These are phyloP conservation scores for Drosophila gaucha DNA, from an alignment of 2,888 invertebrate genomes.

Conservation along the genomic window DNA sequence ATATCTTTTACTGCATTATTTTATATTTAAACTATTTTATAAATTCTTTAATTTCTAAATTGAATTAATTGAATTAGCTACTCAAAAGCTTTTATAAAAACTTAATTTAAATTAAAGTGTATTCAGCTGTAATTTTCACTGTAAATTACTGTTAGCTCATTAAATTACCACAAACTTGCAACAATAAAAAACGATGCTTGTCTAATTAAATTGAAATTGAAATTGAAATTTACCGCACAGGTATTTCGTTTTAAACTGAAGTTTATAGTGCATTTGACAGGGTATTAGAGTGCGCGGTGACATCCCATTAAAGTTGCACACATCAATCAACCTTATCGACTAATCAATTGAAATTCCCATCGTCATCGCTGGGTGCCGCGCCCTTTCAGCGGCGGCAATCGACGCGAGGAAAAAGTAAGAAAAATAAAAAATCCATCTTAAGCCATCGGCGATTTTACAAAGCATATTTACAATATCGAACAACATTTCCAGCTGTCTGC, in stretches of 20 bases:
- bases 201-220: neutral
- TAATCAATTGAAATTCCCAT: slow-evolving; percentile 62
- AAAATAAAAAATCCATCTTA: slow-evolving; percentile 61
- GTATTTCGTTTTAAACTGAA: neutral
- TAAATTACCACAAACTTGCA: neutral
- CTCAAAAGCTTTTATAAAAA: no score
- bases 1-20: no score
- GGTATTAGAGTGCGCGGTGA: slow-evolving; percentile 15
- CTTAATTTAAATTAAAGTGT: no score
- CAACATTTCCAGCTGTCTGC: slow-evolving; percentile 72
- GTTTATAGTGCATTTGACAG: slow-evolving; percentile 17
- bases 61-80: no score
- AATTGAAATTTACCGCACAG: no score
- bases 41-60: no score
- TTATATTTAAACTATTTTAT: no score
- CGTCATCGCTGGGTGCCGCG: slow-evolving; percentile 5
- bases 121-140: no score
- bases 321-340: slow-evolving; percentile 68
- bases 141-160: neutral
- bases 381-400: slow-evolving; percentile 1
- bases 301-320: slow-evolving; percentile 11
- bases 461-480: slow-evolving; percentile 62
- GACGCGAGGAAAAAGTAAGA: neutral
- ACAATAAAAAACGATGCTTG: neutral
- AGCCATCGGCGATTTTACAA: slow-evolving; percentile 62